Conservation (phyloP, 2,888 invertebrate genomes). For the Pemphredon lugubris region DNA sequence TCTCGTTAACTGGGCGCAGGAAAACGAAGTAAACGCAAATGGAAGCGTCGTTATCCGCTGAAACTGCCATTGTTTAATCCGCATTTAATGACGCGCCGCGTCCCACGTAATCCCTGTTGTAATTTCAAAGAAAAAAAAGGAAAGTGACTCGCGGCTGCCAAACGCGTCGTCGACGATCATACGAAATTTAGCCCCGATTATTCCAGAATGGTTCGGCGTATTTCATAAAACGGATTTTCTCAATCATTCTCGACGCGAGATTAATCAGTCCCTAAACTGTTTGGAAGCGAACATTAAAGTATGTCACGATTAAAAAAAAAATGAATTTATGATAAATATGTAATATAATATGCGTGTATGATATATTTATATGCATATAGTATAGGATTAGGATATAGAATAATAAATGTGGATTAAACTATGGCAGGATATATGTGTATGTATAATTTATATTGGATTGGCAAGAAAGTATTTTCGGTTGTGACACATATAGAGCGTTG, state of each 20-base stretch:
- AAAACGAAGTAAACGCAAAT: slow-evolving; percentile 45
- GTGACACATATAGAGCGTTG: no score
- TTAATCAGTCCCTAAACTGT: not conserved
- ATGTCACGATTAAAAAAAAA: not conserved
- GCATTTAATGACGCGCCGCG: slow-evolving; percentile 73
- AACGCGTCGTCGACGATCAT: not conserved
- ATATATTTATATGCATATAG: no score
- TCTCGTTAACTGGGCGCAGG: slow-evolving; percentile 1
- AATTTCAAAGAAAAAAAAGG: slow-evolving; percentile 30
- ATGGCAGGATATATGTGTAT: no score
- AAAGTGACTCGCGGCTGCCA: slow-evolving; percentile 1
- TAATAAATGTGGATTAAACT: no score
- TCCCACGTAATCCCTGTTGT: slow-evolving; percentile 38
- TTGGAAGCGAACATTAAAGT: not conserved
- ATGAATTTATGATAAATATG: not conserved
- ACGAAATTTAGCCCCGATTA: not conserved
- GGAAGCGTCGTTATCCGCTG: slow-evolving; percentile 42
- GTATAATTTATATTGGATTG: no score
- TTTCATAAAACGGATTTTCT: not conserved
- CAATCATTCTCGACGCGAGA: not conserved
- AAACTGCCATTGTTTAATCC: slow-evolving; percentile 71
- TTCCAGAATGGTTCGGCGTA: not conserved
- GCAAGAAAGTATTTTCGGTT: no score
- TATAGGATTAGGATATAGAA: no score
- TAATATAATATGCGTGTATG: no score